Conservation (phyloP, 2,797 vertebrate species). For the Neopelma chrysocephalum region DNA sequence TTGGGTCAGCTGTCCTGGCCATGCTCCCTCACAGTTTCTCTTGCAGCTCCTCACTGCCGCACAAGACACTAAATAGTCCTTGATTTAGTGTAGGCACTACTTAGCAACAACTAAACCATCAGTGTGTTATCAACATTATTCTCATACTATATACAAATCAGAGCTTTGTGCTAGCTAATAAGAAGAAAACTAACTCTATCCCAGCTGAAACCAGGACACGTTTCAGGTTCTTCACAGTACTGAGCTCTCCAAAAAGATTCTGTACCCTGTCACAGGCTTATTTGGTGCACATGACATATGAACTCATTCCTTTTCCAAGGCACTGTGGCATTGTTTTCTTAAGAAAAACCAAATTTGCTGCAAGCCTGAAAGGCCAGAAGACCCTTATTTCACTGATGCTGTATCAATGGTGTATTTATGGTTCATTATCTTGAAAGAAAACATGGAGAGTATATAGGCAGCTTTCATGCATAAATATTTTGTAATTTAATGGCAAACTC, state of each 20-base stretch:
- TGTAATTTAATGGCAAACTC: slow-evolving; percentile 44
- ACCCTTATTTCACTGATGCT: background rate
- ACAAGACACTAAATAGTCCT: background rate
- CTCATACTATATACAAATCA: background rate
- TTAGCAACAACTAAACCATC: background rate
- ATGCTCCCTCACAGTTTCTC: background rate
- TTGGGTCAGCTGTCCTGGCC: background rate
- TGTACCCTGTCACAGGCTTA: background rate
- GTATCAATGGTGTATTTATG: background rate
- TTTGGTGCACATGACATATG: background rate
- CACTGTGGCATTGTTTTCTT: background rate
- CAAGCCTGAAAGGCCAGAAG: background rate
- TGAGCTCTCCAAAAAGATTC: background rate
- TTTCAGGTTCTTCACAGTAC: background rate
- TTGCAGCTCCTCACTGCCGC: background rate
- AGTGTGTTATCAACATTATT: background rate
- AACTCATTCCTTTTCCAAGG: background rate
- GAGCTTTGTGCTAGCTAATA: background rate
- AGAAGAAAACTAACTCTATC: background rate
- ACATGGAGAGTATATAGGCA: background rate
- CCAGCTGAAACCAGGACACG: background rate
- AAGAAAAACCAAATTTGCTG: background rate
- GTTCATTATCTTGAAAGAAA: background rate
- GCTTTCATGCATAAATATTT: slow-evolving; percentile 18
- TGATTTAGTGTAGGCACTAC: background rate